phyloP scores from a whole-genome alignment of 2,113 vertebrate species.

The Mobula hypostoma region DNA sequence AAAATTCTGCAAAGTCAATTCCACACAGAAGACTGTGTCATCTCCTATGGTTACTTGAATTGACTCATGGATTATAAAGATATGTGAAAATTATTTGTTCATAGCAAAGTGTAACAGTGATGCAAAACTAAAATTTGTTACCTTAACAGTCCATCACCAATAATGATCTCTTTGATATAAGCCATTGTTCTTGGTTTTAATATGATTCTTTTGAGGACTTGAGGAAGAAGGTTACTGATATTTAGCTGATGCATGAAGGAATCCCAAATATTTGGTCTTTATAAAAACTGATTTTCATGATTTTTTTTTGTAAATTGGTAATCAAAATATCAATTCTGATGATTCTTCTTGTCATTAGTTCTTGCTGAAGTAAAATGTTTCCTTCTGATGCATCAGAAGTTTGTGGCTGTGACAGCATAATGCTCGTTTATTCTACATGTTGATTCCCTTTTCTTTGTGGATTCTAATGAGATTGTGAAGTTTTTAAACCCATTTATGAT shows the following conservation, averaged over 20 bases:
- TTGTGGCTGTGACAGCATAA: background rate
- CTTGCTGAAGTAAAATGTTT: background rate
- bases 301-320: too few species aligned
- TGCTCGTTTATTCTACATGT: background rate
- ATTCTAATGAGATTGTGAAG: background rate
- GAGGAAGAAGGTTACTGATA: background rate
- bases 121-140: background rate
- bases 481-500: background rate
- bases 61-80: background rate
- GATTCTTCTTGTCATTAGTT: background rate
- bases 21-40: background rate
- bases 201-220: background rate
- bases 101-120: background rate
- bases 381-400: background rate
- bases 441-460: background rate
- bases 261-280: background rate
- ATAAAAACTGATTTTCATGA: background rate
- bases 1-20: background rate
- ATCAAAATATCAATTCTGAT: background rate
- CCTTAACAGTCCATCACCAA: background rate
- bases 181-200: background rate
- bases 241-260: background rate
- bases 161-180: background rate
- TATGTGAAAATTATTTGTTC: background rate
- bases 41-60: background rate